A percentile compares a stretch with the other conserved stretches of the same genome.
Evolutionary conservation across 1,140 invertebrate species (phyloP).

Genomic region (Ostrea denselamellosa): DNA sequence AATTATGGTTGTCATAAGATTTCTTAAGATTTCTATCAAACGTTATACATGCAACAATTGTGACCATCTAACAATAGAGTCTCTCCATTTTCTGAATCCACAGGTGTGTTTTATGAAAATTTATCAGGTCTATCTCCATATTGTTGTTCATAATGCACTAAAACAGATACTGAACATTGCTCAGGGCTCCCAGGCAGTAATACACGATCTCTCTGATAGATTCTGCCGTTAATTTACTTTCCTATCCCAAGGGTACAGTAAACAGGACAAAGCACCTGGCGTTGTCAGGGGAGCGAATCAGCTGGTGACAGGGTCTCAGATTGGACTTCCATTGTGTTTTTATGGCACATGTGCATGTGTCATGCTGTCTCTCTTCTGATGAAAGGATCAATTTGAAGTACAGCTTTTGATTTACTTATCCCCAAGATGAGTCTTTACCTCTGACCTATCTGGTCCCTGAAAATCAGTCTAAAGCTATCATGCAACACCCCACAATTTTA

Average conservation of each 20-base stretch:
- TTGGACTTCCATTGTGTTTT: conserved; percentile 15
- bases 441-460: conserved; percentile 1
- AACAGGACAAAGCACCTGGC: conserved; percentile 32
- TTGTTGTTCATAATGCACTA: conserved; percentile 31
- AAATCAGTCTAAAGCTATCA: conserved; percentile 20
- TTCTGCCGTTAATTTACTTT: conserved; percentile 31
- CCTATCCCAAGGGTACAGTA: conserved; percentile 2
- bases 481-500: conserved; percentile 18
- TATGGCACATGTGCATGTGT: conserved; percentile 28
- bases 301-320: conserved; percentile 8
- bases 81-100: conserved; percentile 16
- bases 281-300: conserved; percentile 25
- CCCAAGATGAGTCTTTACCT: neutral
- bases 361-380: neutral
- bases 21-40: conserved; percentile 36
- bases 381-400: conserved; percentile 7
- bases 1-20: conserved; percentile 31
- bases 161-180: conserved; percentile 5
- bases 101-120: conserved; percentile 35
- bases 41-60: conserved; percentile 24
- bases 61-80: conserved; percentile 7
- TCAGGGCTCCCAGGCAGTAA: neutral
- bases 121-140: neutral
- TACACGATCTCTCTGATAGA: conserved; percentile 10
- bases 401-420: conserved; percentile 13